Conservation (phyloP, 37 sponge, comb jelly and placozoan species). For the Theonella swinhoei region DNA sequence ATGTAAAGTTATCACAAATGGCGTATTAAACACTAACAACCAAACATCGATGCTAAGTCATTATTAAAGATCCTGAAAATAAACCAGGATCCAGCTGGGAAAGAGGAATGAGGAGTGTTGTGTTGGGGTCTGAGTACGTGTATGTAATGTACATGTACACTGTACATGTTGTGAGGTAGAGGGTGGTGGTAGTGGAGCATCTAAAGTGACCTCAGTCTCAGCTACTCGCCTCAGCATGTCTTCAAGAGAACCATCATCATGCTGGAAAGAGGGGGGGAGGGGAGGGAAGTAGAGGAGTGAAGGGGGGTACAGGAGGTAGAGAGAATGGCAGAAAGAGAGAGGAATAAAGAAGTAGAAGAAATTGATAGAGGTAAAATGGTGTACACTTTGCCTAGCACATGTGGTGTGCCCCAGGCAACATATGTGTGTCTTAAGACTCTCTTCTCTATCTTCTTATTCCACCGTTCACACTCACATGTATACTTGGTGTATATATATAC, state of each 20-base stretch:
- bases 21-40: too few relatives aligned
- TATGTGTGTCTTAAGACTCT: too few relatives aligned
- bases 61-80: too few relatives aligned
- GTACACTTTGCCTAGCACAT: too few relatives aligned
- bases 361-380: neutral
- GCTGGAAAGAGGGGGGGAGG: conserved; percentile 16
- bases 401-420: too few relatives aligned
- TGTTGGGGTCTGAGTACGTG: neutral
- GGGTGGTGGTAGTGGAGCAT: conserved; percentile 56
- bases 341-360: neutral
- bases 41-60: too few relatives aligned
- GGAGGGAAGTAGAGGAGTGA: neutral
- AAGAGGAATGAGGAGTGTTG: neutral
- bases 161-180: neutral
- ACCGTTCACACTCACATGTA: too few relatives aligned
- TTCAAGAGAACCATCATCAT: conserved; percentile 76
- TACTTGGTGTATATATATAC: too few relatives aligned
- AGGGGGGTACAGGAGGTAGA: neutral
- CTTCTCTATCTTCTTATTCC: too few relatives aligned
- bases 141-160: too few relatives aligned
- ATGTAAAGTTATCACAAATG: too few relatives aligned
- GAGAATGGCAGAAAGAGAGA: neutral
- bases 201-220: conserved; percentile 67
- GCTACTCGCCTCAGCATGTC: conserved; percentile 75
- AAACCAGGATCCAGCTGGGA: neutral